Conservation (phyloP, 2,888 invertebrate species). For the Syrphus vitripennis region DNA sequence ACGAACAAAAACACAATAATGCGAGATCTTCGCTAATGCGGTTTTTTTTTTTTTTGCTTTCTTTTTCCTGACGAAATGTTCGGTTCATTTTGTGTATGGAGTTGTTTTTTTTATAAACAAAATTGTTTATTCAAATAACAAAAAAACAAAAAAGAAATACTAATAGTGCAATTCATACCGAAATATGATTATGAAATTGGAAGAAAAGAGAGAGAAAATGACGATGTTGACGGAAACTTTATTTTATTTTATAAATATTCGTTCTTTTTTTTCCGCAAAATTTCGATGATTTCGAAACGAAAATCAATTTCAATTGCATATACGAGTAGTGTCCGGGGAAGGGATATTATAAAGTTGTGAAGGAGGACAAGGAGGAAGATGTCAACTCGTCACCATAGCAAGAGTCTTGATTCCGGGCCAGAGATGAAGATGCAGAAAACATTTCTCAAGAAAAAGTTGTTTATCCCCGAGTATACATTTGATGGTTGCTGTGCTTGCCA, state of each 20-base stretch:
- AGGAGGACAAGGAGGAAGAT: background rate
- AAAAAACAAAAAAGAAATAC: constrained; percentile 3
- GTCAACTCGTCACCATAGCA: background rate
- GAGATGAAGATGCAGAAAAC: constrained; percentile 52
- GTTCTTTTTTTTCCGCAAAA: constrained; percentile 31
- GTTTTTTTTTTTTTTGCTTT: constrained; percentile 1
- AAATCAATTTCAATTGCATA: constrained; percentile 60
- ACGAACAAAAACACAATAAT: constrained; percentile 22
- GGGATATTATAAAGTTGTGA: background rate
- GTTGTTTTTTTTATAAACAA: constrained; percentile 30
- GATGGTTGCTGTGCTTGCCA: constrained; percentile 27
- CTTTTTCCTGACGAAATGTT: background rate
- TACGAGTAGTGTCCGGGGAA: background rate
- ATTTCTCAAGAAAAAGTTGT: constrained; percentile 58
- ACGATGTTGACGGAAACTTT: constrained; percentile 33
- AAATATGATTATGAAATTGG: constrained; percentile 18
- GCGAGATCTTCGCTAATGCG: constrained; percentile 29
- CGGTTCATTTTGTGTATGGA: background rate
- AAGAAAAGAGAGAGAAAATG: background rate
- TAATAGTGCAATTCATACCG: constrained; percentile 41
- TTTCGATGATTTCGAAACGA: constrained; percentile 60
- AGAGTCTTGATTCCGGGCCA: constrained; percentile 12
- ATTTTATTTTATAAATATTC: constrained; percentile 12
- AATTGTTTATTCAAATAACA: constrained; percentile 37
- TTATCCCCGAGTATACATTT: constrained; percentile 66